Evolutionary conservation across 1,140 invertebrate genomes (phyloP).

Genomic region (Eulimnadia texana): DNA sequence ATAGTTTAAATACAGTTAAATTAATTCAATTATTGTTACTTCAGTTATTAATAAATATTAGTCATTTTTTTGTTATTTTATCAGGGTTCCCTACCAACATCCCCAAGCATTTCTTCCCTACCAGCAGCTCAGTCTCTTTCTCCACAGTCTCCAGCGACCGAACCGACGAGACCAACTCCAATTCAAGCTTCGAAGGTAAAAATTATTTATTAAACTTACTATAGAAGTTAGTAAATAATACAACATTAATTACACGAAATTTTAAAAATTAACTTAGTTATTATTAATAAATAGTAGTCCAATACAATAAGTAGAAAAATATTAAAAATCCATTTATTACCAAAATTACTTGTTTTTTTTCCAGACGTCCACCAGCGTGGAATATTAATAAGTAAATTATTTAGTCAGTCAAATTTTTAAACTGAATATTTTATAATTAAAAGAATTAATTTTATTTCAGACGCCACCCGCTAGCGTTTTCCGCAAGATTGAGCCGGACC

Average conservation of each 20-base stretch:
- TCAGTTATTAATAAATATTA: neutral
- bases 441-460: no score
- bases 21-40: neutral
- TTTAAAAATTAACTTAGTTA: neutral
- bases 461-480: constrained; percentile 51
- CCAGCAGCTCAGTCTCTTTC: neutral
- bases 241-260: neutral
- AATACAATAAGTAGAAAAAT: no score
- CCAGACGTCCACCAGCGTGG: no score
- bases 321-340: no score
- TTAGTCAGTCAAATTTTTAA: no score
- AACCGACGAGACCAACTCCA: neutral
- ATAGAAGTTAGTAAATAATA: neutral
- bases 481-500: constrained; percentile 43
- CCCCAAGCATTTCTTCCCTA: neutral
- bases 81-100: constrained; percentile 5
- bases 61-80: neutral
- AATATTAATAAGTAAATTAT: no score
- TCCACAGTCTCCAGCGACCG: constrained; percentile 2
- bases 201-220: neutral
- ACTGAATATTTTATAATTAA: no score
- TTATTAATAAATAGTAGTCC: no score
- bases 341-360: no score
- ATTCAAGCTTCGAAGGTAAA: constrained; percentile 4
- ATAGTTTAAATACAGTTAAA: neutral